Percentiles rank a stretch among this genome's conserved stretches.
phyloP scores from a whole-genome alignment of 2,797 vertebrate genomes.

The Cynopterus sphinx region DNA sequence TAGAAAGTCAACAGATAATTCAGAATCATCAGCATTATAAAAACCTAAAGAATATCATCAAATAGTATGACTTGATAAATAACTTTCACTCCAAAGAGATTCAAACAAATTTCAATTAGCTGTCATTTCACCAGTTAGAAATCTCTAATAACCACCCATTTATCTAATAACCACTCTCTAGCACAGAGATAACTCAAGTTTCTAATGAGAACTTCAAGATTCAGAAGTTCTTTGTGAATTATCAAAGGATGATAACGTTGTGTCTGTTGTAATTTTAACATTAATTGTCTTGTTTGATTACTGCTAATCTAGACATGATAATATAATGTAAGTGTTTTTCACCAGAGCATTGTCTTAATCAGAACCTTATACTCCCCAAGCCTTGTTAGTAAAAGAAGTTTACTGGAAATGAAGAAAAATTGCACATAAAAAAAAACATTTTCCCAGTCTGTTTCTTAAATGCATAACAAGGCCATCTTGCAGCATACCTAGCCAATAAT shows the following conservation, averaged over 20 bases:
- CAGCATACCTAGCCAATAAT: slow-evolving; percentile 54
- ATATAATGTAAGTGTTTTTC: slow-evolving; percentile 56
- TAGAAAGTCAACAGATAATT: slow-evolving; percentile 14
- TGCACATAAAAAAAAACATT: not conserved
- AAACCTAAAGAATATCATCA: slow-evolving; percentile 18
- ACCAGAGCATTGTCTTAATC: slow-evolving; percentile 59
- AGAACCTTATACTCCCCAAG: slow-evolving; percentile 16
- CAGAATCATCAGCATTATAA: not conserved
- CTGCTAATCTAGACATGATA: slow-evolving; percentile 38
- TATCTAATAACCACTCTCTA: slow-evolving; percentile 51
- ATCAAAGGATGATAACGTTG: slow-evolving; percentile 52
- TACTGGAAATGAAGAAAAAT: not conserved
- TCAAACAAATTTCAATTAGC: slow-evolving; percentile 59
- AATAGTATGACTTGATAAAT: slow-evolving; percentile 50
- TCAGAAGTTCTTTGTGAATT: slow-evolving; percentile 65
- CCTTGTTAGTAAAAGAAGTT: slow-evolving; percentile 33
- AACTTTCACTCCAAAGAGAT: slow-evolving; percentile 29
- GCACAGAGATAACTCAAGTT: slow-evolving; percentile 53
- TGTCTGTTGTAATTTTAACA: slow-evolving; percentile 60
- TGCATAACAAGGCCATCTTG: not conserved
- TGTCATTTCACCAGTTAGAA: slow-evolving; percentile 46
- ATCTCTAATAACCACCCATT: slow-evolving; percentile 36
- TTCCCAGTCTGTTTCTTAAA: slow-evolving; percentile 32
- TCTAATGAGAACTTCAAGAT: slow-evolving; percentile 60
- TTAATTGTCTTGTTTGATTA: slow-evolving; percentile 64